Evolutionary conservation across 2,888 invertebrate species (phyloP), one percentile per base, ranked within the genome.

Genomic region (Pterobdella sp.): DNA sequence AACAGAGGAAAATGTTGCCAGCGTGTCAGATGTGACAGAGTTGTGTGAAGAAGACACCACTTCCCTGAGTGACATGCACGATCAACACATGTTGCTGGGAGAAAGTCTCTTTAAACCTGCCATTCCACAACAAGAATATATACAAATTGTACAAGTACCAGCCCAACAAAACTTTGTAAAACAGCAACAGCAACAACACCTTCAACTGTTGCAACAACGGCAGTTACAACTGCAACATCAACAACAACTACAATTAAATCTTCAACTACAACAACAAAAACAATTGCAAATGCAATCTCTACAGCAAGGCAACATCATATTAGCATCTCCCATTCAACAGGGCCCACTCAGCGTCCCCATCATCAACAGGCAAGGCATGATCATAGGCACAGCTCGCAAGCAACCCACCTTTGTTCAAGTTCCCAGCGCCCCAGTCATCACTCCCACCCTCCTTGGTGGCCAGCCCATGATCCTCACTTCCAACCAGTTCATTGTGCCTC

Each of bases 111-210:
- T 34, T 22, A 35, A 35, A 22, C 65, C 34, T 3, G 4, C 35
- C 65, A 65, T 65, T 3, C 10, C 10, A 10, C 36, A 49, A 49
- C 73, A 60, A 22, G 73, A 73, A 63, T 73, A 36, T 63, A 49
- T 73, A 29, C 73, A 73, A 37, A 65, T 73, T 26, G 36, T 73
- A 3, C 73, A 73, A 29, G 29, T 73, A 26, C 73, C 73, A 18
- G 26, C 65, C 4, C 65, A 65, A 18, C 65, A 65, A 14, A 29
- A 65, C 3, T 65, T 65, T 3, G 2, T 34, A 4, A 35, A 65
- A 29, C 65, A 65, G n/a, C 10, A 65, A 10, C 35, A 34, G 14
- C 65, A 29, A 34, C 65, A 65, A 4, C 65, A 29, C 3, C 10
- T 29, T 3, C 34, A 65, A 65, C 63, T 26, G n/a, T 29, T n/a